Base-by-base conservation (phyloP, 1,140 invertebrate species). In the Planococcus citri region DNA sequence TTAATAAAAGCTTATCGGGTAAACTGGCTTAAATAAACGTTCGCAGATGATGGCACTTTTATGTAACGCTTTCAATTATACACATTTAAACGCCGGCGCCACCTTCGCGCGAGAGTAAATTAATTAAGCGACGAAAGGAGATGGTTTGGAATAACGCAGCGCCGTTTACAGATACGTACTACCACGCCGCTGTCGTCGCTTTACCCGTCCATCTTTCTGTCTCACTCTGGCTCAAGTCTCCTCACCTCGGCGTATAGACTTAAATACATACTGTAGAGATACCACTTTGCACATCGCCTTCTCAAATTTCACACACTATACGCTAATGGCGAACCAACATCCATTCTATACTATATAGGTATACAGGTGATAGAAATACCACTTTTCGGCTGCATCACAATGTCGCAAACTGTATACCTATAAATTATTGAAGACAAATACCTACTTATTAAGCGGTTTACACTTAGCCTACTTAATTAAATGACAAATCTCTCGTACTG, bases 371-470 rank as follows among this genome's bases (percentile, higher is more conserved):
- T 51, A 20, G 41, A 51, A 51, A 51, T 51, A 51, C 41, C n/a
- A 51, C 41, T 51, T 51, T 51, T 51, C 41, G 3, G n/a, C 10
- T 51, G 41, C 41, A 51, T 51, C 41, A 17, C n/a, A 2, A n/a
- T n/a, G 41, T 51, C 17, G 41, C 41, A 4, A 51, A 51, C 41
- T 51, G 41, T 33, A n/a, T n/a, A 20, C 6, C 41, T 51, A 51
- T 51, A 51, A 51, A 51, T 51, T 51, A 51, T 51, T 17, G 41
- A 14, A 17, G 41, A 51, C 41, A 51, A 51, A 51, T 51, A 51
- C 41, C 41, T 51, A 20, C 41, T 51, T 51, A 51, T 51, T 51
- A 51, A 51, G 41, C 41, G 41, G 41, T 51, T 51, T 51, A 51
- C 41, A 17, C 41, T 51, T 51, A 51, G 12, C 41, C n/a, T 51